A percentile compares a stretch with the other conserved stretches of the same genome.
These are phyloP conservation scores for Chaetoderma sp. DNA, from an alignment of 2,888 invertebrate genomes.

Conservation along the genomic window DNA sequence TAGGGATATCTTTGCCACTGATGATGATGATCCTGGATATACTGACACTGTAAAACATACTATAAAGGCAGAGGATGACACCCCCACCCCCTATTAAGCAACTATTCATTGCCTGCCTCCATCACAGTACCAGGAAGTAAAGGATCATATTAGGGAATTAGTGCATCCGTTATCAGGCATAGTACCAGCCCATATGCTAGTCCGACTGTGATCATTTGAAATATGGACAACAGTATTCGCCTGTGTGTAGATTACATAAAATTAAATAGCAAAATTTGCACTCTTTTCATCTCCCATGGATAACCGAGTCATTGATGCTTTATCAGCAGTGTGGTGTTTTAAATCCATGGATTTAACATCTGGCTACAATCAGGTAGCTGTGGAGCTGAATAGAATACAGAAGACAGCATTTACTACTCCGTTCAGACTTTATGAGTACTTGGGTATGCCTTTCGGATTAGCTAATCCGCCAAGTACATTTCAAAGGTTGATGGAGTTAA, in stretches of 20 bases:
- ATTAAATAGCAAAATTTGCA: constrained; percentile 9
- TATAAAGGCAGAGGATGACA: background rate
- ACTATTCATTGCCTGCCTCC: constrained; percentile 1
- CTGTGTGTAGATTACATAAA: constrained; percentile 7
- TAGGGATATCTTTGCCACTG: background rate
- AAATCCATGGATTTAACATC: constrained; percentile 10
- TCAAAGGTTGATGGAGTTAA: constrained; percentile 23
- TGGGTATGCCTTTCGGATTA: constrained; percentile 22
- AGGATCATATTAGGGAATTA: background rate
- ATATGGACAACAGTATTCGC: constrained; percentile 1
- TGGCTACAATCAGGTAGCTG: constrained; percentile 9
- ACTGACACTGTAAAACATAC: background rate
- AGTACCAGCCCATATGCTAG: background rate
- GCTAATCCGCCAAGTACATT: constrained; percentile 21
- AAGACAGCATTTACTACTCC: constrained; percentile 14
- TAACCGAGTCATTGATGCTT: constrained; percentile 6
- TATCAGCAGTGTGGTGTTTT: constrained; percentile 8
- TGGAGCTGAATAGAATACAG: background rate
- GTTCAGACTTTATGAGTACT: constrained; percentile 22
- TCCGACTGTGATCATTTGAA: constrained; percentile 2
- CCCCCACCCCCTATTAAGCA: no score
- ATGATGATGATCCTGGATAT: background rate
- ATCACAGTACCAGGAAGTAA: constrained; percentile 2
- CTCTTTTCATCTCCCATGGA: constrained; percentile 8
- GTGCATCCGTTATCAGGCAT: background rate